Evolutionary conservation across 2,888 invertebrate species (phyloP).

Genomic region (Orthosia incerta): DNA sequence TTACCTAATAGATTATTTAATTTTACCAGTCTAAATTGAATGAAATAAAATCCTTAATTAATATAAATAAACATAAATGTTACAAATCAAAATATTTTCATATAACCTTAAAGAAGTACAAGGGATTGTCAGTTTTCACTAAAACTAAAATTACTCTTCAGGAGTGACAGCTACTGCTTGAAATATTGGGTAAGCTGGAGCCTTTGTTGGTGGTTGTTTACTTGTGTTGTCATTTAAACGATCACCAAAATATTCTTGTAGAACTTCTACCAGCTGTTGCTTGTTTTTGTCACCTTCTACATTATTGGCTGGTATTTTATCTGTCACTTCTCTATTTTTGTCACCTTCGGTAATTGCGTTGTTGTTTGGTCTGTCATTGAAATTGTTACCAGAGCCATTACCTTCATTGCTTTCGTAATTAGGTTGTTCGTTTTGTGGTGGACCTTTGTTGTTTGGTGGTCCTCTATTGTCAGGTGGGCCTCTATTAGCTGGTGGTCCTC

Average conservation of each 20-base stretch:
- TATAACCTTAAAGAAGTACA: neutral
- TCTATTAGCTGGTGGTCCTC: constrained; percentile 53
- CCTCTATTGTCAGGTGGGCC: constrained; percentile 47
- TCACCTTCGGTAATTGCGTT: neutral
- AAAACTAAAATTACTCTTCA: constrained; percentile 46
- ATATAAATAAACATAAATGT: neutral
- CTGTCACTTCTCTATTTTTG: neutral
- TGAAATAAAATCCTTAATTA: neutral
- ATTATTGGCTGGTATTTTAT: neutral
- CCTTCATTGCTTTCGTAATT: constrained; percentile 42
- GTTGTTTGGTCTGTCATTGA: constrained; percentile 32
- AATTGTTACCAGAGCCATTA: constrained; percentile 31
- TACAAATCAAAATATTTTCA: neutral
- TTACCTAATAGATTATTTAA: constrained; percentile 6
- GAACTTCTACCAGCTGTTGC: constrained; percentile 18
- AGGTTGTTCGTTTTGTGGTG: constrained; percentile 12
- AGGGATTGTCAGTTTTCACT: neutral
- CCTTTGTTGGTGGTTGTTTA: constrained; percentile 18
- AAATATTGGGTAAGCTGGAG: constrained; percentile 61
- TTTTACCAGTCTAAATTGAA: constrained; percentile 17
- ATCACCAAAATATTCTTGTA: constrained; percentile 36
- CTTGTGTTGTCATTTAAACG: neutral
- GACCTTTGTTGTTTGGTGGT: constrained; percentile 36
- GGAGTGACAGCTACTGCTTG: constrained; percentile 77
- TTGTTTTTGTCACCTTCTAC: constrained; percentile 12